Percentiles rank a stretch among this genome's conserved stretches.
Evolutionary conservation across 2,113 vertebrate genomes (phyloP).

Genomic region (Stomatorhinus ivindoensis): DNA sequence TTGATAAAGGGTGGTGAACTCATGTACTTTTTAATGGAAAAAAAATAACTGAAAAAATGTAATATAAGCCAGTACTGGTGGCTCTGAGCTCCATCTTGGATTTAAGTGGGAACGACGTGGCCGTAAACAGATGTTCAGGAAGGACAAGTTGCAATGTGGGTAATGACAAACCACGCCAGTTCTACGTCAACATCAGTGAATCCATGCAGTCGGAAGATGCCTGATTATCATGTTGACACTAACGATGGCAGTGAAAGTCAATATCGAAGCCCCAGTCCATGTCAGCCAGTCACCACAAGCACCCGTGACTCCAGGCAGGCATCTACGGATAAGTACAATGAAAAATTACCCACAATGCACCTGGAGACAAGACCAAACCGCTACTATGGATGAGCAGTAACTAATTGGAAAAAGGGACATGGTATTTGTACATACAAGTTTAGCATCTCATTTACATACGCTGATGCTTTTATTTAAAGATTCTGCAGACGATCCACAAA

Average conservation of each 20-base stretch:
- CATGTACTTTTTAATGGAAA: background rate
- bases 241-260: slow-evolving; percentile 32
- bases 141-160: background rate
- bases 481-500: background rate
- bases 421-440: background rate
- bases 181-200: slow-evolving; percentile 17
- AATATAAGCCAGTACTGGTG: background rate
- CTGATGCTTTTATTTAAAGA: background rate
- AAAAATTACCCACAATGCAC: background rate
- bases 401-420: background rate
- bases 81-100: background rate
- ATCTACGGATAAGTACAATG: background rate
- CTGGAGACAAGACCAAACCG: background rate
- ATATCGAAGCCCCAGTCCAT: background rate
- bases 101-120: background rate
- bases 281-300: background rate
- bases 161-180: background rate
- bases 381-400: background rate
- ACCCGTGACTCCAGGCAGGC: background rate
- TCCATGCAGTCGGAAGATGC: slow-evolving; percentile 51
- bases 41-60: background rate
- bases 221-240: slow-evolving; percentile 53
- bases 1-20: background rate
- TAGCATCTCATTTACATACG: background rate
- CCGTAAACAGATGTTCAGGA: background rate